Conservation (phyloP, 2,113 vertebrate genomes). For the Rhegmatorhina hoffmannsi region DNA sequence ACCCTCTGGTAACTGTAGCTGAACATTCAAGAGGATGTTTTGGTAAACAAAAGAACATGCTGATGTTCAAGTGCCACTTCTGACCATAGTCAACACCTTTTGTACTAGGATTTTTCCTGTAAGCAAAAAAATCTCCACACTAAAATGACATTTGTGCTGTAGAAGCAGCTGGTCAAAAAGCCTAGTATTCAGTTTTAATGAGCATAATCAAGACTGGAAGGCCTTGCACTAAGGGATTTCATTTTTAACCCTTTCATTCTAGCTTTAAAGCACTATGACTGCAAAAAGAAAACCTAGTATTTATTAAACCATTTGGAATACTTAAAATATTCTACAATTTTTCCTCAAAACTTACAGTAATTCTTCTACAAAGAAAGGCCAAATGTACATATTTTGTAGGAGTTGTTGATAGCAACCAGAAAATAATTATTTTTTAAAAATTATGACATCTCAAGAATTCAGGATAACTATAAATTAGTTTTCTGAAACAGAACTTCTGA, state of each 20-base stretch:
- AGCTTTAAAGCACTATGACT: neutral
- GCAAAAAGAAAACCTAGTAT: neutral
- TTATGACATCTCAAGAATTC: neutral
- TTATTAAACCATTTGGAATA: neutral
- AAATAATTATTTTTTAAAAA: neutral
- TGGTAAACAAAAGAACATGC: neutral
- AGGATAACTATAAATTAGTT: neutral
- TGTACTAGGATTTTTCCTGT: constrained; percentile 29
- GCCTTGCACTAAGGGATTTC: neutral
- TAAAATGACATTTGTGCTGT: constrained; percentile 19
- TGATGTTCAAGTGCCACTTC: constrained; percentile 35
- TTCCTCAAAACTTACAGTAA: neutral
- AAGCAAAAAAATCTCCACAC: constrained; percentile 42
- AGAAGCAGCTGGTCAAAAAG: constrained; percentile 61
- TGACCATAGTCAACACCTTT: neutral
- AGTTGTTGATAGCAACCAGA: neutral
- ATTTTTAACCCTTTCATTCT: constrained; percentile 34
- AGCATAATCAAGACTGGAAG: constrained; percentile 15
- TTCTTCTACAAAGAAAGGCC: neutral
- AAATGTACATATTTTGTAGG: neutral
- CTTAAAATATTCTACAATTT: neutral
- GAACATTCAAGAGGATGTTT: neutral
- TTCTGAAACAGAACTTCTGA: neutral
- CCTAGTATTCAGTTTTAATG: constrained; percentile 49
- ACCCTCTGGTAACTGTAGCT: neutral